Percentiles rank a stretch among this genome's conserved stretches.
Evolutionary conservation across 2,113 vertebrate genomes (phyloP).

Genomic region (Vidua chalybeata): DNA sequence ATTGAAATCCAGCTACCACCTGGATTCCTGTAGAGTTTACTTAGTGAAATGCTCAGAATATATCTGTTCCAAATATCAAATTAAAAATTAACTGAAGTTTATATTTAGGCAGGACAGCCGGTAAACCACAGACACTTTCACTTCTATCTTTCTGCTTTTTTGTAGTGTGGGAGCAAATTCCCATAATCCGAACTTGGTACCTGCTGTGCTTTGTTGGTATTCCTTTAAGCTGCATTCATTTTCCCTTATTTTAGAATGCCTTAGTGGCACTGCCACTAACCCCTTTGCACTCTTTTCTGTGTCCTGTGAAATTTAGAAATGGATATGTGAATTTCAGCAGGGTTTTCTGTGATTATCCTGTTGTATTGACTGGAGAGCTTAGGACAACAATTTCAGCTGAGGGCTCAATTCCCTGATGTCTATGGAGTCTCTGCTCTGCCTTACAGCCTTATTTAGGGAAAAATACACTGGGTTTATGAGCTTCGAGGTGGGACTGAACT

Average conservation of each 20-base stretch:
- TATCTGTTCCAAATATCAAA: conserved; percentile 25
- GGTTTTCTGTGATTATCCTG: neutral
- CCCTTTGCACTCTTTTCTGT: neutral
- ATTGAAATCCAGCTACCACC: conserved; percentile 38
- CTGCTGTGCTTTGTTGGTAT: neutral
- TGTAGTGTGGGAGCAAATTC: neutral
- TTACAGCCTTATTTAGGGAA: neutral
- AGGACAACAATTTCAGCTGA: neutral
- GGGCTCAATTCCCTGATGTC: neutral
- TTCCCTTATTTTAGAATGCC: neutral
- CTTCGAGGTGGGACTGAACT: neutral
- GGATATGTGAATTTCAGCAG: neutral
- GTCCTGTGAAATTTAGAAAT: neutral
- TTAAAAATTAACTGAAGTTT: conserved; percentile 31
- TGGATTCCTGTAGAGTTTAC: neutral
- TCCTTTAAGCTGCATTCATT: neutral
- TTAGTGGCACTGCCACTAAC: neutral
- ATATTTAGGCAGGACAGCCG: conserved; percentile 49
- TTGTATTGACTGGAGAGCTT: neutral
- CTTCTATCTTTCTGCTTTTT: neutral
- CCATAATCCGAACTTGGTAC: neutral
- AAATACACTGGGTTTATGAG: neutral
- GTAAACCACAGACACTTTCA: neutral
- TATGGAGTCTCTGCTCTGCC: neutral
- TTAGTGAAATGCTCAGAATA: conserved; percentile 12